Evolutionary conservation across 1,140 invertebrate species (phyloP).

Genomic region (Drosophila murphyi): DNA sequence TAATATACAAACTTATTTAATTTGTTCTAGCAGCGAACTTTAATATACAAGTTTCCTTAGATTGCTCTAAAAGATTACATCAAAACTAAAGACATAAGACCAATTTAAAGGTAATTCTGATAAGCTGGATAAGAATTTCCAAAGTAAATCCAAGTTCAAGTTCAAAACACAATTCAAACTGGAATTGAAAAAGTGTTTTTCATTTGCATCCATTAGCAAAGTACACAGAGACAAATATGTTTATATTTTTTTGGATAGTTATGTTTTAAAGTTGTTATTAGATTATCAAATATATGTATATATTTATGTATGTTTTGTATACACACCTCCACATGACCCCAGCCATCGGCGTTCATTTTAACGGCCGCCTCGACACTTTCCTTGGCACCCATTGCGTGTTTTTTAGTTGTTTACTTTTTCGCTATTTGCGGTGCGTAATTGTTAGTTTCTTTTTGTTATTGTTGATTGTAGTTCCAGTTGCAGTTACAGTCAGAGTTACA

Average conservation of each 20-base stretch:
- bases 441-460: conserved; percentile 39
- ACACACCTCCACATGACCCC: conserved; percentile 90
- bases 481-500: conserved; percentile 12
- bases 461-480: conserved; percentile 28
- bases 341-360: conserved; percentile 90
- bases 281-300: not conserved
- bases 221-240: not conserved
- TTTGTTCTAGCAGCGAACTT: too few relatives aligned
- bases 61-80: too few relatives aligned
- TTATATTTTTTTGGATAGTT: not conserved
- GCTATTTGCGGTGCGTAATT: conserved; percentile 62
- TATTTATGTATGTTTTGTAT: conserved; percentile 34
- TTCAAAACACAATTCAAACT: too few relatives aligned
- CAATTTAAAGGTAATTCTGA: too few relatives aligned
- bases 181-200: too few relatives aligned
- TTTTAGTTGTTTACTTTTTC: conserved; percentile 53
- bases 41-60: too few relatives aligned
- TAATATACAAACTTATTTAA: too few relatives aligned
- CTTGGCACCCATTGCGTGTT: conserved; percentile 88
- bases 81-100: too few relatives aligned
- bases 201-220: not conserved
- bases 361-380: conserved; percentile 89
- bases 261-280: conserved; percentile 17
- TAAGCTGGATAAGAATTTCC: too few relatives aligned
- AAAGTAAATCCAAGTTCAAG: too few relatives aligned